Percentiles rank a stretch among this genome's conserved stretches.
These are phyloP conservation scores for Heliconius hermathena DNA, from an alignment of 1,140 invertebrate species.

Conservation along the genomic window DNA sequence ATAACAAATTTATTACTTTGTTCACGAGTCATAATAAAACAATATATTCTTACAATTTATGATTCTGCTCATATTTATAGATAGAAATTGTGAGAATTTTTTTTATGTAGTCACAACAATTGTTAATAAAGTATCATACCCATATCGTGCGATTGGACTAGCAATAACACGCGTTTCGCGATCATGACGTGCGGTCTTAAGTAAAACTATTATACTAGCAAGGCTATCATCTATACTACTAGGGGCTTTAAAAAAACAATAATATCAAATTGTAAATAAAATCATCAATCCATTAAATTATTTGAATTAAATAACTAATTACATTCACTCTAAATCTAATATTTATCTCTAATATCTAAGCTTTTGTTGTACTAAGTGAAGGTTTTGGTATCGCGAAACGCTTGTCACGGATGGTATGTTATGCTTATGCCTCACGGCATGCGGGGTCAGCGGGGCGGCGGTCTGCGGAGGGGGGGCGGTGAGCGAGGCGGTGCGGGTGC, in stretches of 20 bases:
- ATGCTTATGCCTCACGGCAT: conserved; percentile 45
- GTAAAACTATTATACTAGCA: not conserved
- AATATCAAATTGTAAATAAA: not conserved
- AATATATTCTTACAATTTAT: not conserved
- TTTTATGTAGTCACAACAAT: conserved; percentile 12
- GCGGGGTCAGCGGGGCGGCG: conserved; percentile 45
- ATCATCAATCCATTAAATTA: not conserved
- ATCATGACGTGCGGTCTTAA: conserved; percentile 1
- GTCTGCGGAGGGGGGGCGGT: conserved; percentile 43
- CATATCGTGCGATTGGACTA: conserved; percentile 55
- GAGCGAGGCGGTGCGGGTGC: conserved; percentile 62
- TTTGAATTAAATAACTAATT: not conserved
- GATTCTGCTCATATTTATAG: not conserved
- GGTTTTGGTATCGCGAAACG: conserved; percentile 19
- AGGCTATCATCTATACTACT: not conserved
- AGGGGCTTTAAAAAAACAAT: not conserved
- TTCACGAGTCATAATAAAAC: too few relatives aligned
- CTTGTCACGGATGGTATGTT: conserved; percentile 50
- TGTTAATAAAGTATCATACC: conserved; percentile 55
- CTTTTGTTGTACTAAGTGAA: not conserved
- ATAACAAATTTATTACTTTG: not conserved
- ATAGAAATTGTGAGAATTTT: not conserved
- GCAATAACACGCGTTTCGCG: conserved; percentile 48
- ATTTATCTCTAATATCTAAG: not conserved
- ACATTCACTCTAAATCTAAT: conserved; percentile 5